phyloP scores from a whole-genome alignment of 1,140 invertebrate genomes.

The Drosophila micromelanica region DNA sequence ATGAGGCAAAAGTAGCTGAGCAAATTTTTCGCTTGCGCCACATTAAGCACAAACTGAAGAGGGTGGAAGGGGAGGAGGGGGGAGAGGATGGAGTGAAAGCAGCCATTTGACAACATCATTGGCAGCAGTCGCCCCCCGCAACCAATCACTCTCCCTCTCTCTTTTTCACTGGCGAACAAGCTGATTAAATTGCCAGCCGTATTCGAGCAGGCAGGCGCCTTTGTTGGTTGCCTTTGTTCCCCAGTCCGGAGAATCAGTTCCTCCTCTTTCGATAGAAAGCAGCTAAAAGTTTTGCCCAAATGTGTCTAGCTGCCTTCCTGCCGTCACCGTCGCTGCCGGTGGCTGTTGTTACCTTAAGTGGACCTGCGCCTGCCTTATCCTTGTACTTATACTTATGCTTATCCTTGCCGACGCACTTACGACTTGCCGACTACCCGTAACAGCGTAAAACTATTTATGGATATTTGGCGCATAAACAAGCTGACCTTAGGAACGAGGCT shows the following conservation, averaged over 20 bases:
- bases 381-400: constrained; percentile 14
- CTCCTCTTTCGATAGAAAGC: constrained; percentile 4
- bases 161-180: constrained; percentile 10
- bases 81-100: no score
- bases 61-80: constrained; percentile 1
- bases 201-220: constrained; percentile 46
- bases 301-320: constrained; percentile 66
- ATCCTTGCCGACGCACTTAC: constrained; percentile 27
- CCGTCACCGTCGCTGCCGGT: constrained; percentile 31
- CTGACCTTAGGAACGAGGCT: constrained; percentile 63
- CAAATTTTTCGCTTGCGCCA: constrained; percentile 67
- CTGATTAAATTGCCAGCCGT: constrained; percentile 76
- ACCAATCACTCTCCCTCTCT: background rate
- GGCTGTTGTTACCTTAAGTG: constrained; percentile 65
- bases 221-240: constrained; percentile 67
- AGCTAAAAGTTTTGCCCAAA: constrained; percentile 58
- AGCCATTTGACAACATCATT: constrained; percentile 78
- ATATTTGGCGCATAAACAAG: constrained; percentile 79
- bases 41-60: constrained; percentile 59
- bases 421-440: constrained; percentile 38
- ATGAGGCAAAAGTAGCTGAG: constrained; percentile 66
- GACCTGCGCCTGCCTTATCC: constrained; percentile 42
- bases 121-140: constrained; percentile 38
- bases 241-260: constrained; percentile 14
- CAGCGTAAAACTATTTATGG: constrained; percentile 79